Evolutionary conservation across 2,797 vertebrate species (phyloP).

Genomic region (Coilia nasus): DNA sequence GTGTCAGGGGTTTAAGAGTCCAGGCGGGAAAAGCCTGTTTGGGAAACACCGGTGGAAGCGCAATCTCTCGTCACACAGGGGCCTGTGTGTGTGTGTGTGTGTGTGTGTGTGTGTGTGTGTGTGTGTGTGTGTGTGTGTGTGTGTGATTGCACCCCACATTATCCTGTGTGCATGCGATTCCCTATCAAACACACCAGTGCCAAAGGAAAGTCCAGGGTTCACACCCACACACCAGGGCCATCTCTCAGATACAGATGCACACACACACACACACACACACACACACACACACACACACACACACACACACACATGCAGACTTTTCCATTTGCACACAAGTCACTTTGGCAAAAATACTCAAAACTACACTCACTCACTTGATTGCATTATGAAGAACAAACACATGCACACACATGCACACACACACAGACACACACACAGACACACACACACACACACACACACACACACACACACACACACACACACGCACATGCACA

Average conservation of each 20-base stretch:
- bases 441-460: constrained; percentile 21
- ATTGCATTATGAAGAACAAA: constrained; percentile 27
- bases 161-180: constrained; percentile 66
- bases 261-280: constrained; percentile 41
- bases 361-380: constrained; percentile 22
- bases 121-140: constrained; percentile 62
- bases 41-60: constrained; percentile 70
- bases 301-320: not conserved
- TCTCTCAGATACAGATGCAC: constrained; percentile 41
- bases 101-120: constrained; percentile 63
- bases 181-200: constrained; percentile 65
- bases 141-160: constrained; percentile 63
- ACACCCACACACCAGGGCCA: constrained; percentile 59
- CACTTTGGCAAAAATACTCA: not conserved
- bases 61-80: constrained; percentile 75
- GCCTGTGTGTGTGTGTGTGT: constrained; percentile 28
- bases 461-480: not conserved
- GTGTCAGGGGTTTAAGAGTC: constrained; percentile 54
- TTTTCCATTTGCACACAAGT: constrained; percentile 12
- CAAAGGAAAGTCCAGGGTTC: constrained; percentile 64
- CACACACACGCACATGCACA: not conserved
- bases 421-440: constrained; percentile 23
- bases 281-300: constrained; percentile 39
- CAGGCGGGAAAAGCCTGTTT: constrained; percentile 74
- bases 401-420: constrained; percentile 28